Conservation (phyloP, 2,113 vertebrate species). For the human region DNA sequence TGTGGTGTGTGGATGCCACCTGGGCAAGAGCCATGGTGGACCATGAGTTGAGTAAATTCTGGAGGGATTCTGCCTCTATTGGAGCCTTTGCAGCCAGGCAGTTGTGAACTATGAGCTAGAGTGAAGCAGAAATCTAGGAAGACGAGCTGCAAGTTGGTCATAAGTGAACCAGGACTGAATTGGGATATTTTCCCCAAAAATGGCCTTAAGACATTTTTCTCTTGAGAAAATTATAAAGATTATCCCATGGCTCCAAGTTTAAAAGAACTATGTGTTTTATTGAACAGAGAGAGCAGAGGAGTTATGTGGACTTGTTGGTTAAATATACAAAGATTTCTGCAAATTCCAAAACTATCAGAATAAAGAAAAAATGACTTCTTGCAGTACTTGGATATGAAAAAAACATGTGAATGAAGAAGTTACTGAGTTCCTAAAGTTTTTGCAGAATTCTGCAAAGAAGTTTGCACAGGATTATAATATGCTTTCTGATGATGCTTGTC, state of each 20-base stretch:
- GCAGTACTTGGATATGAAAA: slow-evolving; percentile 84
- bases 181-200: slow-evolving; percentile 88
- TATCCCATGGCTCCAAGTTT: slow-evolving; percentile 90
- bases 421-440: slow-evolving; percentile 91
- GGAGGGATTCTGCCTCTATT: background rate
- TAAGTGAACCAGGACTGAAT: slow-evolving; percentile 65
- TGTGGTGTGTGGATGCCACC: too few relatives aligned
- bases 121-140: slow-evolving; percentile 21
- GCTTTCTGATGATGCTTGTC: slow-evolving; percentile 86
- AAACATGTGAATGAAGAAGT: slow-evolving; percentile 87
- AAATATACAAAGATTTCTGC: slow-evolving; percentile 75
- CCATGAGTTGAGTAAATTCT: slow-evolving; percentile 36
- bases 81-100: background rate
- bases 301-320: slow-evolving; percentile 86
- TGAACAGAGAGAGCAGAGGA: slow-evolving; percentile 88
- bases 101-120: background rate
- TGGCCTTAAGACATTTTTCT: slow-evolving; percentile 89
- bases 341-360: slow-evolving; percentile 65
- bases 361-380: slow-evolving; percentile 80
- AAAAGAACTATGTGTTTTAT: slow-evolving; percentile 87
- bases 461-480: slow-evolving; percentile 90
- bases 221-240: slow-evolving; percentile 89
- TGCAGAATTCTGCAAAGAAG: slow-evolving; percentile 90
- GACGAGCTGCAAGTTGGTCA: slow-evolving; percentile 49
- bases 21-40: background rate